Percentiles rank a stretch among this genome's conserved stretches.
Conservation (phyloP, 2,888 invertebrate species). For the Halictus quadricinctus region DNA sequence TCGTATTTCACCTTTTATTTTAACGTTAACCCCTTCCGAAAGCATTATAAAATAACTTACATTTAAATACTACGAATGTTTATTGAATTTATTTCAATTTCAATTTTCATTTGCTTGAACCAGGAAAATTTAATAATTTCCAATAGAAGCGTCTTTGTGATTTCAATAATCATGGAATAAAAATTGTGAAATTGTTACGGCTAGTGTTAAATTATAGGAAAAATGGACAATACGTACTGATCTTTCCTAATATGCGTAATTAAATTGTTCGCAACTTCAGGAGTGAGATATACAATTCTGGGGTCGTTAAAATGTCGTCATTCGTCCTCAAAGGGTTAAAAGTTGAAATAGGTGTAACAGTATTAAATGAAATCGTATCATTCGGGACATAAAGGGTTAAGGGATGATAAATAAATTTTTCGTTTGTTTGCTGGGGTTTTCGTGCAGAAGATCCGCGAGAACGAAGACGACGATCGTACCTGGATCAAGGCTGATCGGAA, state of each 20-base stretch:
- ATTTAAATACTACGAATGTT: too few species aligned
- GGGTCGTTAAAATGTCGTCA: neutral
- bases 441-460: neutral
- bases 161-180: neutral
- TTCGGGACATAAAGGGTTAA: neutral
- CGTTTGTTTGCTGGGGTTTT: neutral
- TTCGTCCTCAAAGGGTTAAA: neutral
- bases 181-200: neutral
- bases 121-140: too few species aligned
- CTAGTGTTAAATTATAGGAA: neutral
- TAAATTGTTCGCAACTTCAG: neutral
- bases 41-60: too few species aligned
- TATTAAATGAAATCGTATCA: too few species aligned
- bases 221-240: neutral
- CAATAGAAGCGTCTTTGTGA: neutral
- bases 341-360: too few species aligned
- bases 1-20: neutral
- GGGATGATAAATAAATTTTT: neutral
- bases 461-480: slow-evolving; percentile 19
- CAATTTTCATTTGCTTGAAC: too few species aligned
- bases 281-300: neutral
- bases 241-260: neutral
- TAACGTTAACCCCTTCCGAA: neutral
- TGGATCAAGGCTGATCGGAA: slow-evolving; percentile 33
- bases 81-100: too few species aligned